Conservation (phyloP, 2,113 vertebrate genomes). For the Lamprotornis superbus region DNA sequence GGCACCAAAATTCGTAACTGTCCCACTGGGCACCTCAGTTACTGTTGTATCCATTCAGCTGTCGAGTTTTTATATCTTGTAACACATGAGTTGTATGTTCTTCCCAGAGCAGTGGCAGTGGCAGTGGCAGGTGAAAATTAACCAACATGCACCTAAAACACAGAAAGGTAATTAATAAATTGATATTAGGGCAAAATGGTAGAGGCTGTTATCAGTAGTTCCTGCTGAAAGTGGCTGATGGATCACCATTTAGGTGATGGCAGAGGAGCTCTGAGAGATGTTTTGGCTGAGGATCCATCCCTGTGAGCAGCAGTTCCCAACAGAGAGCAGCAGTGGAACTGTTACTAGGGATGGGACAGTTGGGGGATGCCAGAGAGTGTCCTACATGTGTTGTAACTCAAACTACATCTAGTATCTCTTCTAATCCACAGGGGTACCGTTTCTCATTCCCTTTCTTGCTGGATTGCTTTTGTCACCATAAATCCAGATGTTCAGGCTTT, state of each 20-base stretch:
- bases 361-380: neutral
- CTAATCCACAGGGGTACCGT: neutral
- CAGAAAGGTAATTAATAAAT: neutral
- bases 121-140: neutral
- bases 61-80: neutral
- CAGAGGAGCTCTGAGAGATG: neutral
- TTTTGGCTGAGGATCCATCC: neutral
- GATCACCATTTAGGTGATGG: neutral
- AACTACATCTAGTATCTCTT: neutral
- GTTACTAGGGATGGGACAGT: neutral
- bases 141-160: neutral
- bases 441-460: neutral
- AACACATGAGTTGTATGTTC: neutral
- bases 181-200: neutral
- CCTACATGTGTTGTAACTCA: neutral
- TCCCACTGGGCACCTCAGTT: neutral
- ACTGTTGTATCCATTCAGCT: neutral
- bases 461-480: neutral
- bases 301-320: neutral
- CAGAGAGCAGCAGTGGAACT: neutral
- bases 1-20: neutral
- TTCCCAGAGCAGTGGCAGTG: neutral
- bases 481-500: constrained; percentile 5
- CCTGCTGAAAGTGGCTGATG: neutral
- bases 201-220: neutral